Evolutionary conservation across 2,888 invertebrate species (phyloP).

Genomic region (Auanema sp.): DNA sequence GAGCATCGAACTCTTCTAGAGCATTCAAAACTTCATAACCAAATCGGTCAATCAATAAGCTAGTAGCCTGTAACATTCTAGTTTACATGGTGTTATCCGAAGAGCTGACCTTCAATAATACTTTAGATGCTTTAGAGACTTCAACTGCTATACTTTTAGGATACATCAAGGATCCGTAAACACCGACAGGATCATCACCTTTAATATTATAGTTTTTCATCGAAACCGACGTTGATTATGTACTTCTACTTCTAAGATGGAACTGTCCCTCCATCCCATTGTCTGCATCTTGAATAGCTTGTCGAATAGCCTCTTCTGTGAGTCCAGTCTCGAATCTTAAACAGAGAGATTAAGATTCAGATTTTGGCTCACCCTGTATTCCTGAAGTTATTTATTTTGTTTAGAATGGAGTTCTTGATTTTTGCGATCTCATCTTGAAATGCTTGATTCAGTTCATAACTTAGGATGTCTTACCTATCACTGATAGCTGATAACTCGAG

Average conservation of each 20-base stretch:
- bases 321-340: neutral
- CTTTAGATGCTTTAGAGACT: neutral
- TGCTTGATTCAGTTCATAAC: too few relatives aligned
- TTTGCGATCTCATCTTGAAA: too few relatives aligned
- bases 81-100: too few relatives aligned
- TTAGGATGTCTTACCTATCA: too few relatives aligned
- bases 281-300: conserved; percentile 12
- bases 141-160: neutral
- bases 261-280: neutral
- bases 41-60: conserved; percentile 19
- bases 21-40: conserved; percentile 11
- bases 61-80: conserved; percentile 19
- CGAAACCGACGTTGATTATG: too few relatives aligned
- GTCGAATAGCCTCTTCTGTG: neutral
- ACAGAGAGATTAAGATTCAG: neutral
- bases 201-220: neutral
- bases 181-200: neutral
- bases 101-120: neutral
- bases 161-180: neutral
- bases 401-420: too few relatives aligned
- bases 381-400: too few relatives aligned
- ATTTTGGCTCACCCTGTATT: neutral
- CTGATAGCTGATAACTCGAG: too few relatives aligned
- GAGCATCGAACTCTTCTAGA: conserved; percentile 6
- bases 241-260: too few relatives aligned